A percentile compares a stretch with the other conserved stretches of the same genome.
These are phyloP conservation scores for Nasonia oneida DNA, from an alignment of 2,888 invertebrate species.

Conservation along the genomic window DNA sequence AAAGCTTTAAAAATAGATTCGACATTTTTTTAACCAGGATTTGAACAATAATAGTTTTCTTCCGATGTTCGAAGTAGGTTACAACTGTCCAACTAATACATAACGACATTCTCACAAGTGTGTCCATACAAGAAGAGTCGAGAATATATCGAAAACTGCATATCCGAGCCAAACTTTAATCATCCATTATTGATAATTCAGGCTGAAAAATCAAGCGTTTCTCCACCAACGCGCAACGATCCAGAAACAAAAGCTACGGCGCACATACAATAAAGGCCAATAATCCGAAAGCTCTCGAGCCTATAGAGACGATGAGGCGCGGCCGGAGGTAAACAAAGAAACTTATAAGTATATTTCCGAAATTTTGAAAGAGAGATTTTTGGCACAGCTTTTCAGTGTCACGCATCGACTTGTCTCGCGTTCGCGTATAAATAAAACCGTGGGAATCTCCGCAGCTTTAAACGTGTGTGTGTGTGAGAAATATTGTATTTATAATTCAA, in stretches of 20 bases:
- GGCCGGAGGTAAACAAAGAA: slow-evolving; percentile 11
- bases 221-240: no score
- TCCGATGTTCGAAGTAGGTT: not conserved
- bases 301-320: not conserved
- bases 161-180: not conserved
- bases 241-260: not conserved
- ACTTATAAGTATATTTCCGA: not conserved
- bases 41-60: not conserved
- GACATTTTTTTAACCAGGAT: no score
- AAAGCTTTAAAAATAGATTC: not conserved
- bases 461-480: not conserved
- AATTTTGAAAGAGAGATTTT: not conserved
- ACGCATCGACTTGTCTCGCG: no score
- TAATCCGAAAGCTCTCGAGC: not conserved
- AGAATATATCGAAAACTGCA: not conserved
- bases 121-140: not conserved
- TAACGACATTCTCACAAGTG: not conserved
- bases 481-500: slow-evolving; percentile 53
- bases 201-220: no score
- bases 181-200: not conserved
- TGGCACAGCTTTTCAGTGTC: slow-evolving; percentile 22
- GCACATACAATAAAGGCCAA: slow-evolving; percentile 1
- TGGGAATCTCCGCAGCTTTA: slow-evolving; percentile 49
- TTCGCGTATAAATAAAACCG: no score
- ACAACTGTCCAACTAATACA: not conserved